phyloP scores from a whole-genome alignment of 2,113 vertebrate species.

The Tragelaphus strepsiceros region DNA sequence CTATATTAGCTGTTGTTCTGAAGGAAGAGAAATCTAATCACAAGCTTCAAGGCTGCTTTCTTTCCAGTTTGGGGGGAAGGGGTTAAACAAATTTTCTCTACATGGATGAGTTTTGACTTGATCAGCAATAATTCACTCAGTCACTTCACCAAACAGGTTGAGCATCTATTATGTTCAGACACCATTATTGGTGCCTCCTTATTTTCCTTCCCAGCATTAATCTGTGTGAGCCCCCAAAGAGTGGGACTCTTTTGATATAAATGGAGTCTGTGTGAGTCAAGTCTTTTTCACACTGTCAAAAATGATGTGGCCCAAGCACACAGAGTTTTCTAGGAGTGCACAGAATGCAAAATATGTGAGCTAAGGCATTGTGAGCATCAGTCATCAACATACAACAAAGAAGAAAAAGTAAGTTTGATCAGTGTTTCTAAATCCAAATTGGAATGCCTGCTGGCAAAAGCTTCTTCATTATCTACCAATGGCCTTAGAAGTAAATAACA shows the following conservation, averaged over 20 bases:
- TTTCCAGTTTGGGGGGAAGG: background rate
- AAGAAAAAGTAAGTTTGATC: background rate
- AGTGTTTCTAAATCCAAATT: background rate
- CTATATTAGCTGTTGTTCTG: background rate
- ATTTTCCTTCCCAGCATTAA: background rate
- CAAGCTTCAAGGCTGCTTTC: background rate
- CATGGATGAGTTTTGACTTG: background rate
- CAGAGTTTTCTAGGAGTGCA: background rate
- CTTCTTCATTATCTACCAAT: background rate
- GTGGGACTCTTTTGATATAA: background rate
- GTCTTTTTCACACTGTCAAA: background rate
- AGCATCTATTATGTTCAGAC: background rate
- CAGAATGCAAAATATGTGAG: background rate
- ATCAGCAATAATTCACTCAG: background rate
- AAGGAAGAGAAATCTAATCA: background rate
- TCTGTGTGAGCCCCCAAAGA: background rate
- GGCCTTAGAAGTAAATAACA: background rate
- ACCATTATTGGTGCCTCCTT: background rate
- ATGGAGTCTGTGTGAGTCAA: background rate
- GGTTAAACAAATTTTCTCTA: background rate
- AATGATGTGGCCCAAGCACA: background rate
- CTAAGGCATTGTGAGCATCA: background rate
- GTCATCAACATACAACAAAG: background rate
- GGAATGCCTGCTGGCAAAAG: background rate
- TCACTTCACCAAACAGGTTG: background rate